Evolutionary conservation across 2,113 vertebrate species (phyloP), one percentile per base, ranked within the genome.

Genomic region (Probosciger aterrimus): DNA sequence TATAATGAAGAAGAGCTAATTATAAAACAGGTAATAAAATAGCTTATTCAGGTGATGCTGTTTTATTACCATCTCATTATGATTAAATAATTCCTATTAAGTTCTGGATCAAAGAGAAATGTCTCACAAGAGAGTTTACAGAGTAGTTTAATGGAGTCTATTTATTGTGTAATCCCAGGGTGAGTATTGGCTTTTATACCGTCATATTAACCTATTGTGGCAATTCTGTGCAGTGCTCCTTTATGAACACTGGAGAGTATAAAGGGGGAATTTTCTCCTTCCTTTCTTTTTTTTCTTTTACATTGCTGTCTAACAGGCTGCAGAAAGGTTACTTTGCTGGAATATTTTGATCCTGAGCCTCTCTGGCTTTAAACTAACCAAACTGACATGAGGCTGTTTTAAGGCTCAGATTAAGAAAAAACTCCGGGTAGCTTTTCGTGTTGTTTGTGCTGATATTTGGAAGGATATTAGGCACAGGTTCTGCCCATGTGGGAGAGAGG

Each of bases 31-130:
- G 95, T 95, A 94, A 97, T 97, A 97, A 98, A 98, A 90, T 88
- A 96, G 96, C 95, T 97, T 97, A 97, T 97, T 97, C 98, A 98
- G 97, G 97, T 97, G 94, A 95, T 93, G 96, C 97, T 96, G 97
- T 97, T 97, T 97, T 97, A 97, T 97, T 97, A 97, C 87, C 71
- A 95, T 94, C 98, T 98, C 96, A 93, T 98, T 98, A 97, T 95
- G 96, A 97, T 97, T 97, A 95, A 98, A 96, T 97, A 97, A 97
- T 97, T 97, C 97, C 95, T 95, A 97, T 98, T 97, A 98, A 98
- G 95, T 96, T 97, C 92, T 82, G 87, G 97, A 97, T 97, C 97
- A 96, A 92, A 95, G 97, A 97, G 93, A 95, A 97, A 96, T 97
- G 92, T 97, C 97, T 97, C 97, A 92, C 96, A 97, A 94, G 97